Conservation (phyloP, 2,797 vertebrate genomes). For the Nasua narica region DNA sequence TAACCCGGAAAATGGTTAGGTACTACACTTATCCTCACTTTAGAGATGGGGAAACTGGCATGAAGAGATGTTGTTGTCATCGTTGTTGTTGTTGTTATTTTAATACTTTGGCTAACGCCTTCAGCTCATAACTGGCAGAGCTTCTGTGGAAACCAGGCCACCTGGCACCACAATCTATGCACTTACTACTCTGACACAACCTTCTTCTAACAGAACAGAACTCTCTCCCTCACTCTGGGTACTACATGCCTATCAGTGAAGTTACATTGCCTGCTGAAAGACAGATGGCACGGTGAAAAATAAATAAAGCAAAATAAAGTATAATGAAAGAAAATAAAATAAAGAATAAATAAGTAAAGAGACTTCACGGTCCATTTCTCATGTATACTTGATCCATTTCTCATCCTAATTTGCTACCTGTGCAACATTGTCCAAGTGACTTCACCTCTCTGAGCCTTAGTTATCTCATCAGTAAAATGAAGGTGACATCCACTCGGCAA, state of each 20-base stretch:
- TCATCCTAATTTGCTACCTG: background rate
- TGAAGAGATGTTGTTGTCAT: background rate
- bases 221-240: background rate
- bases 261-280: background rate
- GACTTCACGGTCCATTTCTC: background rate
- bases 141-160: background rate
- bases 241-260: background rate
- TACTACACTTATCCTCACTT: background rate
- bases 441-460: background rate
- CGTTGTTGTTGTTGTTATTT: background rate
- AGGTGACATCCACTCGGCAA: background rate
- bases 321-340: background rate
- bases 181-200: rapidly evolving
- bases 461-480: background rate
- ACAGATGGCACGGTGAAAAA: background rate
- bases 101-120: background rate
- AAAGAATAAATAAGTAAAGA: background rate
- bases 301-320: background rate
- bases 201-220: background rate
- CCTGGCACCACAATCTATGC: too few relatives aligned
- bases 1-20: background rate
- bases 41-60: background rate
- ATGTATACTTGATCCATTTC: background rate
- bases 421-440: background rate
- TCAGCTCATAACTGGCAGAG: background rate